Percentiles rank a stretch among this genome's conserved stretches.
phyloP scores from a whole-genome alignment of 2,888 invertebrate genomes.

The Thalpophila matura region DNA sequence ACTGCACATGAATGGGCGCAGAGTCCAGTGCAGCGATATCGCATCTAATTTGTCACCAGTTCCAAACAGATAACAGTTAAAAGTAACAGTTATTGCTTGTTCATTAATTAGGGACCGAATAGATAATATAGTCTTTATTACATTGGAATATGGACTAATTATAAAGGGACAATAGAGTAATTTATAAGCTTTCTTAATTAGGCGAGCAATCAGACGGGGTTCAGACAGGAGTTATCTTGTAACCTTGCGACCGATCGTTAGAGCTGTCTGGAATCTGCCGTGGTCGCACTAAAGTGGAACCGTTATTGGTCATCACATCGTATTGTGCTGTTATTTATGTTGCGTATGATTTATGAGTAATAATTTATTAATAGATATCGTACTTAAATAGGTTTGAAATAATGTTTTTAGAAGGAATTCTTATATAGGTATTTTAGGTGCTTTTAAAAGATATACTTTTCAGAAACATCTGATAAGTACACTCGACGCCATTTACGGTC shows the following conservation, averaged over 20 bases:
- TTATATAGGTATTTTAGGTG: no score
- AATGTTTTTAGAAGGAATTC: no score
- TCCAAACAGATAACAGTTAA: slow-evolving; percentile 62
- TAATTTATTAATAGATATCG: slow-evolving; percentile 10
- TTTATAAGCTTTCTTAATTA: slow-evolving; percentile 37
- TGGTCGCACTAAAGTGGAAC: slow-evolving; percentile 20
- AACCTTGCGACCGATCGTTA: slow-evolving; percentile 55
- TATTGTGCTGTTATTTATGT: slow-evolving; percentile 29
- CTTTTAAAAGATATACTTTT: no score
- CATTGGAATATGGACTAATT: slow-evolving; percentile 26
- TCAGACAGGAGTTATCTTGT: slow-evolving; percentile 62
- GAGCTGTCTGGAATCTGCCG: slow-evolving; percentile 31
- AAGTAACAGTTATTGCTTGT: slow-evolving; percentile 34
- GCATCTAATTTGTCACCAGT: slow-evolving; percentile 67
- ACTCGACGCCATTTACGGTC: no score
- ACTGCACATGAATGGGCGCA: slow-evolving; percentile 47
- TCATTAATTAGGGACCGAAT: slow-evolving; percentile 26
- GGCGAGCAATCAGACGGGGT: slow-evolving; percentile 50
- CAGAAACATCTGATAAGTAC: no score
- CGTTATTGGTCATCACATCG: slow-evolving; percentile 22
- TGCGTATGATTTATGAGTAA: slow-evolving; percentile 5
- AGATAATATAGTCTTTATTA: slow-evolving; percentile 46
- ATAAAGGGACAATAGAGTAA: slow-evolving; percentile 25
- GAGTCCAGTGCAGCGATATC: slow-evolving; percentile 62
- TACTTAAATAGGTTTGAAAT: slow-evolving; percentile 4